Evolutionary conservation across 2,113 vertebrate genomes (phyloP), one percentile per base, ranked within the genome.

Genomic region (Athene cunicularia): DNA sequence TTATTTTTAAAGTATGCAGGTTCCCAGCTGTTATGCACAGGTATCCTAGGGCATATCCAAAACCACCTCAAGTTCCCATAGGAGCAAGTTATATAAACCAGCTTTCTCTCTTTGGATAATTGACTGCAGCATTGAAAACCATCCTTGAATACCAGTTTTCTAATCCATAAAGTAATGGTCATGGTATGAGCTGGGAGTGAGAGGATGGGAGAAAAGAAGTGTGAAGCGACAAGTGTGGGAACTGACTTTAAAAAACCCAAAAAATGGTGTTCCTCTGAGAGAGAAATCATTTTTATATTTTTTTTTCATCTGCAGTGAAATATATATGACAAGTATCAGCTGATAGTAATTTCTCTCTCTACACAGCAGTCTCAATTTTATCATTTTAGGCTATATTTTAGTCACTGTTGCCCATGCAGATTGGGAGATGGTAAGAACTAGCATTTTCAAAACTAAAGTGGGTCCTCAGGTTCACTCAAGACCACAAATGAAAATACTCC

Each of bases 91-190:
- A 60, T 43, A 27, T 33, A 59, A 24, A 71, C 4, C 8, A 64
- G 5, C 3, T 8, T 80, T 94, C 23, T 89, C 43, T 87, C 37
- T 83, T 95, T 53, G 24, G 68, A 41, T 81, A 91, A 95, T 76
- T 95, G 84, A 80, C 62, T 93, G 33, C 33, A 94, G 35, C 64
- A 95, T 59, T 71, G 71, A 94, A 63, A 97, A 96, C 80, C 43
- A 96, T 66, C 43, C 88, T 80, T 60, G 85, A 95, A 87, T 80
- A 94, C 63, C 30, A 45, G 53, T 79, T 94, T 96, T 60, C 37
- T 94, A 91, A 93, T 94, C 30, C 23, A 30, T 53, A 23, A 55
- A 53, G 18, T 27, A 49, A 74, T 56, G 55, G 6, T 7, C 10
- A 26, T 35, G 52, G 19, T 76, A 43, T 4, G 5, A 37, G 15